phyloP scores from a whole-genome alignment of 2,888 invertebrate species.

The Synergus umbraculus region DNA sequence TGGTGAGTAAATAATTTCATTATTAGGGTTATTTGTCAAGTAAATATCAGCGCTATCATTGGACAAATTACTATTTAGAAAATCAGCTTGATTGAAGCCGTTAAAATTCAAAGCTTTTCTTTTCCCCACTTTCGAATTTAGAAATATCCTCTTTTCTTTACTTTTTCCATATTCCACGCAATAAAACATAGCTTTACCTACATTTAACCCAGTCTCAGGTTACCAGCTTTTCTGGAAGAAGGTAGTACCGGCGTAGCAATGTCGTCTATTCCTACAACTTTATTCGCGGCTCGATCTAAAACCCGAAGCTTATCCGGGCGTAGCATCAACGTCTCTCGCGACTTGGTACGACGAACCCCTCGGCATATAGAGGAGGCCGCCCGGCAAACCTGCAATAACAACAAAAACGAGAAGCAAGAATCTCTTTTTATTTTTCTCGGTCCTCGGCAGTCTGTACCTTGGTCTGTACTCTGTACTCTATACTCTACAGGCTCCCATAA shows the following conservation, averaged over 20 bases:
- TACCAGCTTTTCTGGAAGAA: slow-evolving; percentile 45
- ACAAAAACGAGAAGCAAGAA: slow-evolving; percentile 55
- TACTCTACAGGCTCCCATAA: slow-evolving; percentile 46
- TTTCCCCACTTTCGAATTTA: too few relatives aligned
- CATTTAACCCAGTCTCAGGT: not conserved
- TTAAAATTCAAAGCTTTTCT: too few relatives aligned
- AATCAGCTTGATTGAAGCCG: too few relatives aligned
- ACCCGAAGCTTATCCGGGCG: slow-evolving; percentile 55
- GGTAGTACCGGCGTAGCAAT: slow-evolving; percentile 47
- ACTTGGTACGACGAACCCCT: slow-evolving; percentile 55
- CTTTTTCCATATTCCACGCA: not conserved
- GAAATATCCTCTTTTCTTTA: too few relatives aligned
- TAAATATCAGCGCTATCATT: too few relatives aligned
- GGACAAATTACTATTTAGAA: too few relatives aligned
- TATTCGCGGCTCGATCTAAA: slow-evolving; percentile 56
- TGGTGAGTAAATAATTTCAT: too few relatives aligned
- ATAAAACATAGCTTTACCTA: not conserved
- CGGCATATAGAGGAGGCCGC: slow-evolving; percentile 48
- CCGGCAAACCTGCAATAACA: slow-evolving; percentile 50
- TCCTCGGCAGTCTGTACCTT: not conserved
- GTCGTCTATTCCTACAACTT: slow-evolving; percentile 52
- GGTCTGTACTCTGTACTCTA: not conserved
- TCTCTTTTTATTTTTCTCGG: slow-evolving; percentile 19
- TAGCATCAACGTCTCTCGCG: slow-evolving; percentile 55
- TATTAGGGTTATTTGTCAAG: too few relatives aligned